Evolutionary conservation across 2,113 vertebrate genomes (phyloP).

Genomic region (Coreoperca whiteheadi): DNA sequence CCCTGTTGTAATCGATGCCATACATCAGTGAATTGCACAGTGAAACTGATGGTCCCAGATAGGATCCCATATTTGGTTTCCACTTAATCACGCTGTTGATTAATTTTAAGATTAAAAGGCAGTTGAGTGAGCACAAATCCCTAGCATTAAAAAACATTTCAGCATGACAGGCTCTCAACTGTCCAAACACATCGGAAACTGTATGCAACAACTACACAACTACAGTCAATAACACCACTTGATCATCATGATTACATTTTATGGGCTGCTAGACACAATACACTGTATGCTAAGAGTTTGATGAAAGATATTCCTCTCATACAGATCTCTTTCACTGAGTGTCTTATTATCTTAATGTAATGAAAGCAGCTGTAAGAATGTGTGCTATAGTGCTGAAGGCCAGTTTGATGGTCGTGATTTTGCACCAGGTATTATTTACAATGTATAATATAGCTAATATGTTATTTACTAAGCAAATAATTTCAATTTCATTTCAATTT

Average conservation of each 20-base stretch:
- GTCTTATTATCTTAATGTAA: constrained; percentile 61
- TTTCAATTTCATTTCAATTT: not conserved
- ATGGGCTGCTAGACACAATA: constrained; percentile 44
- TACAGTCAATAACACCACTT: constrained; percentile 62
- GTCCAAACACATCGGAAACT: constrained; percentile 43
- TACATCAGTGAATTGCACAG: constrained; percentile 76
- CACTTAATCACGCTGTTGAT: constrained; percentile 71
- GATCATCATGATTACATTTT: constrained; percentile 65
- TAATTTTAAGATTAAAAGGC: constrained; percentile 69
- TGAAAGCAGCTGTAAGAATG: constrained; percentile 67
- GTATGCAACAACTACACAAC: constrained; percentile 44
- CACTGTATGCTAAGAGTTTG: constrained; percentile 34
- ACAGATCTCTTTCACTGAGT: constrained; percentile 39
- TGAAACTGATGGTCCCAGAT: constrained; percentile 73
- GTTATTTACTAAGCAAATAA: not conserved
- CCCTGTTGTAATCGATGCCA: constrained; percentile 76
- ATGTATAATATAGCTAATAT: not conserved
- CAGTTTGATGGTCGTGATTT: constrained; percentile 10
- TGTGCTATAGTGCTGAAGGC: constrained; percentile 73
- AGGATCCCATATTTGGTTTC: constrained; percentile 72
- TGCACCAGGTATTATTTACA: constrained; percentile 13
- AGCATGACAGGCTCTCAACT: constrained; percentile 25
- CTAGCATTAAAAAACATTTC: constrained; percentile 43
- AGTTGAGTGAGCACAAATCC: constrained; percentile 57
- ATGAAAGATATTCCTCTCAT: constrained; percentile 52